Evolutionary conservation across 2,888 invertebrate species (phyloP).

Genomic region (Apomyelois bistriatella): DNA sequence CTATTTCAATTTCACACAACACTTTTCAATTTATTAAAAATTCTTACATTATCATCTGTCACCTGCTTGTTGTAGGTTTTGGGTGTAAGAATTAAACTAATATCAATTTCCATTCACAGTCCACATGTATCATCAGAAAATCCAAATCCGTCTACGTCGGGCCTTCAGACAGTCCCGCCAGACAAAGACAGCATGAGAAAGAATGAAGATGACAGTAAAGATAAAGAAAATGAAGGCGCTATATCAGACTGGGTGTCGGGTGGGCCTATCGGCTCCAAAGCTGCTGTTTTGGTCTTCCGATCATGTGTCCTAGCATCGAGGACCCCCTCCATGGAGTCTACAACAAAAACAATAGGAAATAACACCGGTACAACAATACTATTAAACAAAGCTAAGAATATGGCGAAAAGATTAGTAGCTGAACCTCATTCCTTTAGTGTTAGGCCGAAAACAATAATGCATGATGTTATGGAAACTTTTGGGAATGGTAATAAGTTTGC

Average conservation of each 20-base stretch:
- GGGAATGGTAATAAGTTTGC: constrained; percentile 51
- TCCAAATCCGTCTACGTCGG: constrained; percentile 69
- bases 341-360: constrained; percentile 62
- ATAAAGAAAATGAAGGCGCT: constrained; percentile 53
- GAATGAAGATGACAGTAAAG: constrained; percentile 54
- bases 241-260: constrained; percentile 79
- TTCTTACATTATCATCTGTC: background rate
- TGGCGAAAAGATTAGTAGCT: constrained; percentile 64
- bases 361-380: constrained; percentile 67
- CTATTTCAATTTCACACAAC: no score
- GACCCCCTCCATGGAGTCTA: constrained; percentile 66
- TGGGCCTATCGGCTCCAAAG: constrained; percentile 81
- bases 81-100: background rate
- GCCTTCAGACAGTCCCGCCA: constrained; percentile 50
- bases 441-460: constrained; percentile 70
- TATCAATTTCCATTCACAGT: constrained; percentile 43
- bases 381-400: constrained; percentile 69
- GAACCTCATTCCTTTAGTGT: constrained; percentile 64
- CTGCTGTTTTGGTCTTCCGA: constrained; percentile 83
- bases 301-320: constrained; percentile 81
- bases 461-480: constrained; percentile 73
- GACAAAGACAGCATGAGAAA: constrained; percentile 64
- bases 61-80: background rate
- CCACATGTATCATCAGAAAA: constrained; percentile 75
- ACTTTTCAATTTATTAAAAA: no score